A percentile compares a stretch with the other conserved stretches of the same genome.
phyloP scores from a whole-genome alignment of 2,113 vertebrate genomes.

The Eclectus roratus region DNA sequence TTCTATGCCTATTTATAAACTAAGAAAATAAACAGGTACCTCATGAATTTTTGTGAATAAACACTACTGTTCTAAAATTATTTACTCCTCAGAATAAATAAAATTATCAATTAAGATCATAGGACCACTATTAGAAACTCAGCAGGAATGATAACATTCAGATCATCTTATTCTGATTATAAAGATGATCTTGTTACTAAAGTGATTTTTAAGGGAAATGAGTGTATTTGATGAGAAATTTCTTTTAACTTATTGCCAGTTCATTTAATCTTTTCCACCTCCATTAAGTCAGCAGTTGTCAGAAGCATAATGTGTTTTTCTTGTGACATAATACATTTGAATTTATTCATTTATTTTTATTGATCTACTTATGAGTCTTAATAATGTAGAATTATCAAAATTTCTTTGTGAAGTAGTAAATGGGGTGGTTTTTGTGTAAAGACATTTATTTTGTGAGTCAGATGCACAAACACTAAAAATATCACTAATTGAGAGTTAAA shows the following conservation, averaged over 20 bases:
- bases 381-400: slow-evolving; percentile 17
- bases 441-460: background rate
- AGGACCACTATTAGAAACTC: background rate
- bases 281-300: background rate
- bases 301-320: background rate
- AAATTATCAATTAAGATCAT: background rate
- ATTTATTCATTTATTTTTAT: background rate
- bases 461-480: slow-evolving; percentile 12
- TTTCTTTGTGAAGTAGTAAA: slow-evolving; percentile 2
- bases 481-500: slow-evolving; percentile 6
- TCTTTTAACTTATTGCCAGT: background rate
- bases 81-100: background rate
- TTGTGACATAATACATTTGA: background rate
- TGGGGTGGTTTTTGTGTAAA: background rate
- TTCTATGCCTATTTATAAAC: background rate
- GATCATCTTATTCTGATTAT: background rate
- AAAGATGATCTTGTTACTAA: background rate
- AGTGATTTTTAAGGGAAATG: background rate
- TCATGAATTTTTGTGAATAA: background rate
- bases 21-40: background rate
- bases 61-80: background rate
- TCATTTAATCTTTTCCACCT: background rate
- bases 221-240: background rate
- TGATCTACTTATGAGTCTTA: background rate
- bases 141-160: background rate